phyloP scores from a whole-genome alignment of 2,888 invertebrate genomes.

The Diarsia dahlii region DNA sequence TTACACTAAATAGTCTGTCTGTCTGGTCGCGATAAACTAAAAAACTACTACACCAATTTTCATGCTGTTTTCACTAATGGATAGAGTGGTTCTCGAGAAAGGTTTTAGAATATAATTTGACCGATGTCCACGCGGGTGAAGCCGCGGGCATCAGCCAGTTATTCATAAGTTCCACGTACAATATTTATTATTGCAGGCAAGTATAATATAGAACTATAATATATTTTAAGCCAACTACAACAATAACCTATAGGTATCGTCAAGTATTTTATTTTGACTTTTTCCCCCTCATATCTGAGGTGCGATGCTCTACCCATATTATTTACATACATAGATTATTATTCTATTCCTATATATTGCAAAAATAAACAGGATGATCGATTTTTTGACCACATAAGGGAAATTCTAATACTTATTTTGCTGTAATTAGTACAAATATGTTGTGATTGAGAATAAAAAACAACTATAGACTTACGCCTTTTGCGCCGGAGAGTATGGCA shows the following conservation, averaged over 20 bases:
- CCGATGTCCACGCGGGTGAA: no score
- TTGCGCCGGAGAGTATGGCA: background rate
- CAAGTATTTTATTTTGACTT: slow-evolving; percentile 9
- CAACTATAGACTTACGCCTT: background rate
- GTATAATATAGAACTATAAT: background rate
- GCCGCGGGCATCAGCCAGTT: no score
- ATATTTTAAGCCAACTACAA: background rate
- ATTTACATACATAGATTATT: background rate
- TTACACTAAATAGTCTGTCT: no score
- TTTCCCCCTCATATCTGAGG: slow-evolving; percentile 13
- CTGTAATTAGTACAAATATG: background rate
- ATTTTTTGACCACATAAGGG: background rate
- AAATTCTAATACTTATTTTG: background rate
- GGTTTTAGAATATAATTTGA: no score
- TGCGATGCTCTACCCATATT: background rate
- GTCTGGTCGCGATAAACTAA: no score
- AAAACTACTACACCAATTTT: no score
- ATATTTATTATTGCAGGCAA: background rate
- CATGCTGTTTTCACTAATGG: no score
- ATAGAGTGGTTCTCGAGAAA: no score
- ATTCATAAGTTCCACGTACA: background rate
- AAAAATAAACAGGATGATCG: background rate
- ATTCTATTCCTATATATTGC: background rate
- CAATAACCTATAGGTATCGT: slow-evolving; percentile 14
- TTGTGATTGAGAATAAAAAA: background rate